Evolutionary conservation across 2,113 vertebrate species (phyloP).

Genomic region (Antechinus stuartii): DNA sequence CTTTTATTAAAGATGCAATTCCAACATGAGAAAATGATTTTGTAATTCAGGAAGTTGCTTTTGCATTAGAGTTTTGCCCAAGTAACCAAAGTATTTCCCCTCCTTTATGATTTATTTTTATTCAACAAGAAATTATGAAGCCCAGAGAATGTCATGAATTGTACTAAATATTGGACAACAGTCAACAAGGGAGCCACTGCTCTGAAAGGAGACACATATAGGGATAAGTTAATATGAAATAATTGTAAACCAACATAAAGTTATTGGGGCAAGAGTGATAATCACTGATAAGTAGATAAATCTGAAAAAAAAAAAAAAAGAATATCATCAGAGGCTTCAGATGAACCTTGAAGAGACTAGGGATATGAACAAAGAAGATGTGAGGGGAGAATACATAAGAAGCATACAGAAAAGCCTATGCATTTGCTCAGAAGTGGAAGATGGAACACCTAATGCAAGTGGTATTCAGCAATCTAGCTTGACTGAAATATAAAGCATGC

Average conservation of each 20-base stretch:
- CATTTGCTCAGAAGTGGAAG: not conserved
- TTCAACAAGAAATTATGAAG: not conserved
- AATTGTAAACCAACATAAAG: not conserved
- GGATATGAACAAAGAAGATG: not conserved
- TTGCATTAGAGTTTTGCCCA: not conserved
- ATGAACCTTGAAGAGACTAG: not conserved
- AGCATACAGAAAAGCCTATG: not conserved
- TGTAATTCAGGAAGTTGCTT: not conserved
- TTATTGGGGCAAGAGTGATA: not conserved
- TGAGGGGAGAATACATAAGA: not conserved
- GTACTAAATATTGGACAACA: not conserved
- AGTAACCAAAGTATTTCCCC: not conserved
- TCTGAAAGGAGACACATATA: not conserved
- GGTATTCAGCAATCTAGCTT: not conserved
- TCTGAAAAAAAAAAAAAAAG: not conserved
- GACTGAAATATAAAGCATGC: not conserved
- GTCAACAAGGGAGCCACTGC: not conserved
- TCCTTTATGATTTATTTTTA: not conserved
- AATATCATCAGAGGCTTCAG: not conserved
- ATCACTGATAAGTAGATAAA: not conserved
- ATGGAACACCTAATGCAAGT: not conserved
- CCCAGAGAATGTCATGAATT: not conserved
- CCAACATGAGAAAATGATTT: not conserved
- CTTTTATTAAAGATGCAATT: not conserved
- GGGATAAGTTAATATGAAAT: not conserved